Percentiles rank a stretch among this genome's conserved stretches.
Evolutionary conservation across 2,113 vertebrate species (phyloP).

Genomic region (Leptosomus discolor): DNA sequence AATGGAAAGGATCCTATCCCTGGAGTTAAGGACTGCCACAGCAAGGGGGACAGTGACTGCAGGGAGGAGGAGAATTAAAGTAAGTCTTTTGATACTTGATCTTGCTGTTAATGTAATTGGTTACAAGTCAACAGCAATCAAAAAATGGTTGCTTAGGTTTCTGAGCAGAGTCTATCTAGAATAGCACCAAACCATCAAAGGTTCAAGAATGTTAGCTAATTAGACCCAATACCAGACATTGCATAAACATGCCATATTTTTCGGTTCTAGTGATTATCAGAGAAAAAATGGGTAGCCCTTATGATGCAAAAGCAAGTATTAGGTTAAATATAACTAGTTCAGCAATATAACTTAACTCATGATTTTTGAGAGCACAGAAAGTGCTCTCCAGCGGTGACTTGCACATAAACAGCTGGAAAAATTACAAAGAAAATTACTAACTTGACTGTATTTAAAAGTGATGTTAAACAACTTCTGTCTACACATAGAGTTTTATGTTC

Average conservation of each 20-base stretch:
- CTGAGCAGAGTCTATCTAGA: neutral
- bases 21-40: neutral
- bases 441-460: neutral
- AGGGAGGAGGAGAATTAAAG: neutral
- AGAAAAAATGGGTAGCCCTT: neutral
- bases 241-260: neutral
- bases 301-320: neutral
- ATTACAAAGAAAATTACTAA: neutral
- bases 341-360: neutral
- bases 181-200: neutral
- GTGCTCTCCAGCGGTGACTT: neutral
- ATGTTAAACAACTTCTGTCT: conserved; percentile 11
- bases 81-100: neutral
- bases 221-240: neutral
- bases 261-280: neutral
- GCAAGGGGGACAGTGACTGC: neutral
- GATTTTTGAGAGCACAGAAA: neutral
- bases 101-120: neutral
- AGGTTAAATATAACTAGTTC: neutral
- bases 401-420: conserved; percentile 4
- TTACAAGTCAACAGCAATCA: neutral
- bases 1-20: neutral
- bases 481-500: neutral
- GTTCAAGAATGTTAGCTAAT: neutral
- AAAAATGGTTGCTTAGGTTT: neutral